Evolutionary conservation across 1,140 invertebrate genomes (phyloP), one percentile per base, ranked within the genome.

Genomic region (Atta colombica): DNA sequence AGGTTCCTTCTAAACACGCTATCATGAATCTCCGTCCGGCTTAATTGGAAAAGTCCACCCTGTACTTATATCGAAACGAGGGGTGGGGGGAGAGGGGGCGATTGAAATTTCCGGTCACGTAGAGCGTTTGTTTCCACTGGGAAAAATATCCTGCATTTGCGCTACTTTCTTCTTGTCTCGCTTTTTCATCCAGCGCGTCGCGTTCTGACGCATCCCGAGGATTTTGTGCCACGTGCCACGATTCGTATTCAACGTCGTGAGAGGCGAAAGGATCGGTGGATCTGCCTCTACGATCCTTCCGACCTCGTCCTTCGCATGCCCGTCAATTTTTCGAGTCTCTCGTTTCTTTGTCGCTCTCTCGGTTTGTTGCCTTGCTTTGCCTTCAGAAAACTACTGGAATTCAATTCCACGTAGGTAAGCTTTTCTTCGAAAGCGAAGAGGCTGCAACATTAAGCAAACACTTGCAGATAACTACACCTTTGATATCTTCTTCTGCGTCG

Each of bases 41-140:
- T 90, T 94, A 94, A 94, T 94, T 94, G 93, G 92, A 94, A 94
- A 94, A 94, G 91, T 94, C 92, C 88, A 90, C 90, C n/a, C n/a
- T 28, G 16, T 78, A 60, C 49, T 49, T 63, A 51, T 18, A 18
- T 84, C 84, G 87, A 85, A 85, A 16, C 60, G 66, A 1, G 1
- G 28, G 28, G 28, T 0, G 28, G 28, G 28, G 3, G 28, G 28
- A 74, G 39, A 63, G 71, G 39, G 12, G 39, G 18, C 74, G 74
- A 92, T 93, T 89, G 86, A 90, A 92, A 88, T 94, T 94, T 94
- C 93, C 90, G 69, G 58, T 85, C 93, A 94, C 93, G 93, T 94
- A 91, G 81, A 74, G 86, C 92, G 86, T 94, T 94, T 92, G 89
- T 93, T 94, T 91, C 74, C 87, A 84, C 65, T 87, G 75, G 77